Evolutionary conservation across 2,113 vertebrate genomes (phyloP), one percentile per base, ranked within the genome.

Genomic region (Thamnaconus septentrionalis): DNA sequence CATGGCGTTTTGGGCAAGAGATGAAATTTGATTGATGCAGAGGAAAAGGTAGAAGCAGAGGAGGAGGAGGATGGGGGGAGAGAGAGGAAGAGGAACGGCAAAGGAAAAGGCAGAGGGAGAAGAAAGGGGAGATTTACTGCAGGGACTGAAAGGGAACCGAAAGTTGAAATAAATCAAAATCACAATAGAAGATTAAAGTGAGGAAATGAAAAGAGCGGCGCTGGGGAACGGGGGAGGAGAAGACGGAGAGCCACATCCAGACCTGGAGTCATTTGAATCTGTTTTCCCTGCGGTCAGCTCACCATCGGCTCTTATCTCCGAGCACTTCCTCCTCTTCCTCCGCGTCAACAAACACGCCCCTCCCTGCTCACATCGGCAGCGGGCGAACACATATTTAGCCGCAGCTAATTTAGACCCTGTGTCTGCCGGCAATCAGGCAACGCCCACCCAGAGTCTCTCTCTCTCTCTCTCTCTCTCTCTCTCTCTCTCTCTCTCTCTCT

Each of bases 241-340:
- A 65, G 4, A 57, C 31, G n/a, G 47, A 41, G 9, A 61, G 18
- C 6, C 44, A 47, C 53, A 64, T 68, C 50, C 62, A 8, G 67
- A 66, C 54, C 45, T 43, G 60, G 53, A 59, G 71, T 61, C 66
- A 76, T 67, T 63, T 79, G 57, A 64, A 82, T 82, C 66, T 66
- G 4, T 73, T 56, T 63, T 53, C 18, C 45, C 56, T 61, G 62
- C 55, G 80, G 66, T 66, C 63, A 62, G 62, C 11, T 61, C 53
- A 31, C 18, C 18, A 31, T 31, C 66, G 48, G 59, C 41, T 55
- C 64, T 75, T 78, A 84, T 86, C 84, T 75, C 52, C 10, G n/a
- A 42, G 47, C 60, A 69, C 61, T 81, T 78, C 80, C 70, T 81
- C 63, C 52, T 31, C 18, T 2, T 31, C 18, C 18, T 66, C 5